These are phyloP conservation scores for Tenebrio molitor DNA, from an alignment of 1,140 invertebrate species.

Conservation along the genomic window DNA sequence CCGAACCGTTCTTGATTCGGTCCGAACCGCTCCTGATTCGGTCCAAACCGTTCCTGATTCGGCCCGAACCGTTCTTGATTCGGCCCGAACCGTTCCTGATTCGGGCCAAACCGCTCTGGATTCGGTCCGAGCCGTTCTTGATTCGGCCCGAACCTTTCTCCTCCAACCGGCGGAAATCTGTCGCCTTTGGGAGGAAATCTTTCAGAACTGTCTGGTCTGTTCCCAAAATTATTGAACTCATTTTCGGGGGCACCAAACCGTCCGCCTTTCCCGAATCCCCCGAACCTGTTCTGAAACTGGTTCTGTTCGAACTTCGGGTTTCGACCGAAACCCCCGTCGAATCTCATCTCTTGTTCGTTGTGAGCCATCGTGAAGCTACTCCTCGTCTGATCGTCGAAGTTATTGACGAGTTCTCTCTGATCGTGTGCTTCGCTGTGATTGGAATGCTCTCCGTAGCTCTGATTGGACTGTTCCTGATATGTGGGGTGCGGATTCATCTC, in stretches of 20 bases:
- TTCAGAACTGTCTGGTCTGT: background rate
- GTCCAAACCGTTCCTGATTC: background rate
- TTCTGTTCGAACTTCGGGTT: background rate
- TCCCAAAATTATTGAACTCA: background rate
- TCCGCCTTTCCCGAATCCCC: background rate
- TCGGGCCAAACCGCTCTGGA: background rate
- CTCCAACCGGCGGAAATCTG: background rate
- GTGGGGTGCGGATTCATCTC: background rate
- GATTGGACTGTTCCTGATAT: conserved; percentile 52
- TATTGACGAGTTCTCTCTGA: conserved; percentile 55
- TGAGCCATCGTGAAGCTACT: conserved; percentile 59
- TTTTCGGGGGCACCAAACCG: background rate
- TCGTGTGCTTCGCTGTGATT: conserved; percentile 42
- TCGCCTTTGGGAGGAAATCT: background rate
- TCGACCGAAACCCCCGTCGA: background rate
- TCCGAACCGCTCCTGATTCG: background rate
- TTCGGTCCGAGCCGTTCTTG: background rate
- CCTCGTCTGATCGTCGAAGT: conserved; percentile 62
- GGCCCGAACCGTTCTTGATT: conserved; percentile 38
- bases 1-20: conserved; percentile 13
- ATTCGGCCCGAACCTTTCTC: background rate
- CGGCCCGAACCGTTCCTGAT: background rate
- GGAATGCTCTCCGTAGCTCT: conserved; percentile 50
- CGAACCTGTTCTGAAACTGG: conserved; percentile 11
- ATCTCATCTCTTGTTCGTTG: conserved; percentile 48